Base-by-base conservation (phyloP, 1,140 invertebrate genomes). In the Goniozus legneri region DNA sequence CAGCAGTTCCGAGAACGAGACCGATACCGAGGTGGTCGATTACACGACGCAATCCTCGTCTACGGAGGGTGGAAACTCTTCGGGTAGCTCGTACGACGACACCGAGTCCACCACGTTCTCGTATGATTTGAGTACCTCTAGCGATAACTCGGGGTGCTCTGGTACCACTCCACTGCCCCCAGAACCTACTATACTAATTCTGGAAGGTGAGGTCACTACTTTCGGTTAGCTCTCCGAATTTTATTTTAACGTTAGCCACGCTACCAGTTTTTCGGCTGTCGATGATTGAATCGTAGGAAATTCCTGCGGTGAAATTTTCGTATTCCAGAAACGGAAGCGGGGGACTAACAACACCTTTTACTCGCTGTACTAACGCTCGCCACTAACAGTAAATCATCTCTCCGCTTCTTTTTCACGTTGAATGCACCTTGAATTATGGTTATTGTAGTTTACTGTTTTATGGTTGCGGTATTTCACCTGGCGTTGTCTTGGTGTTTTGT, bases 141-240 rank as follows among this genome's bases (percentile, higher is more conserved):
- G 61, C 42, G 75, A 70, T 36, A 60, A 69, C 44, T 54, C 60
- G 21, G 60, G 64, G 54, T 80, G 79, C 64, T 69, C 73, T 19
- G 78, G 75, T 48, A 81, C 76, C 45, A 81, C 79, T 54, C 78
- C 80, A 65, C 65, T 84, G 61, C 80, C 79, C 61, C 81, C 80
- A 65, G 82, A 83, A 69, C 85, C 84, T 49, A 79, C 77, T 56
- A 86, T 87, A 73, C 79, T 87, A 52, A 85, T 88, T 61, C 73
- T 87, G 47, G 85, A 87, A 88, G 86, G 86, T 88, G 83, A 84
- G 80, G 62, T 54, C 58, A 33, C 53, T 33, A 47, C 50, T 53
- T 45, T 21, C 33, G 8, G 22, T 50, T 27, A 24, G 35, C 16
- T 36, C 37, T n/a, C n/a, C n/a, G n/a, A n/a, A n/a, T n/a, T n/a